Evolutionary conservation across 1,140 invertebrate species (phyloP), one percentile per base, ranked within the genome.

Genomic region (Radopholus similis): DNA sequence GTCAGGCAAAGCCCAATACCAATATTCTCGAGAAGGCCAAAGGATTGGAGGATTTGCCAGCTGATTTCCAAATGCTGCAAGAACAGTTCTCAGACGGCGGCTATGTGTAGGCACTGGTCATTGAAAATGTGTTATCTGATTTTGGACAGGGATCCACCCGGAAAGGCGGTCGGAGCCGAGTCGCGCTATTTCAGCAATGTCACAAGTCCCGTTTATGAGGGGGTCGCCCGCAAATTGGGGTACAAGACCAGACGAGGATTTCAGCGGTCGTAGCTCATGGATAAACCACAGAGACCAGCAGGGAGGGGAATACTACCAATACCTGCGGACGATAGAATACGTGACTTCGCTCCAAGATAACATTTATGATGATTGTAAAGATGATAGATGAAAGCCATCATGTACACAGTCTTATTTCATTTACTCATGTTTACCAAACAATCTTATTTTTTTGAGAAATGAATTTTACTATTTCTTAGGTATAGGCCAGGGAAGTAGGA

Each of bases 241-340:
- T 64, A 64, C 21, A 64, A 64, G 13, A 51, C 63, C 32, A 18
- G 38, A 26, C 54, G 35, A 28, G 63, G 63, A 30, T 64, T 64
- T 63, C 63, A 64, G 32, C 63, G 53, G 9, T 32, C 34, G 15
- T 38, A 54, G 6, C n/a, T 18, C 6, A 47, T 47, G 26, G 5
- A 47, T 4, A 4, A 21, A 21, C 30, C 35, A 23, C 18, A 5
- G 5, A n/a, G 30, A n/a, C 35, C 4, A 15, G 2, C 32, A 8
- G 2, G 4, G 13, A 53, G 11, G 13, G 13, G 11, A 32, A 28
- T 54, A 15, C n/a, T 4, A 32, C 35, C 30, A 54, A 23, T 21
- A 15, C 2, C 5, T 28, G 32, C 4, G 32, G 9, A 51, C 2
- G 32, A 5, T 9, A 26, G 44, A 21, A 49, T 21, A 49, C 21